Base-by-base conservation (phyloP, 2,888 invertebrate species). In the Kuschelorhynchus macadamiae region DNA sequence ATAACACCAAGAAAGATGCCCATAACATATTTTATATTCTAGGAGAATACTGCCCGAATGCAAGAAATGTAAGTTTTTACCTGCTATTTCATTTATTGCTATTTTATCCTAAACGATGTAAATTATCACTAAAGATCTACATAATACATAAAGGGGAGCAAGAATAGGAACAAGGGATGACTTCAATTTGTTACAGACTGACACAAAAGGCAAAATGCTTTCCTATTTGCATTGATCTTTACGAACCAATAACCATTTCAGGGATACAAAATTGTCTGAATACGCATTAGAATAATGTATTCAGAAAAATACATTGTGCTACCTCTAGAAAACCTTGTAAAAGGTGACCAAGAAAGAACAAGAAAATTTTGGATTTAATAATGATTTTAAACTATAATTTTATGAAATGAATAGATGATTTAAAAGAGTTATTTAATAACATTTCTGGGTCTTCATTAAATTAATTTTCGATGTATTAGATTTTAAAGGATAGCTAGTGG, bases 121-220 rank as follows among this genome's bases (percentile, higher is more conserved):
- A 49, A 49, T 49, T 49, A 49, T 12, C 20, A 25, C 49, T 14
- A 25, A 17, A 49, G 25, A 20, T 49, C 18, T 49, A 9, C 49
- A 49, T 49, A 49, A n/a, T 49, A 21, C 49, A 25, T 49, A 49
- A 21, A n/a, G 12, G 49, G 12, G 25, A 14, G 25, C 14, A 14
- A 11, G 12, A 49, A 49, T 25, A 12, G 49, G 21, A n/a, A 14
- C 16, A 49, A 25, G 30, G 49, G 49, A 49, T 25, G 17, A 33
- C 21, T 65, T 65, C 65, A 65, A 69, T 69, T 69, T 61, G 65
- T 64, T 50, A 47, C 60, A 53, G 32, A 65, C 65, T 61, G 69
- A 57, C 67, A 67, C 56, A 67, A 67, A 67, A 52, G 67, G 46
- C 63, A 57, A 50, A 57, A 44, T 18, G 50, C 46, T 57, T 59